phyloP scores from a whole-genome alignment of 2,888 invertebrate species.

The Dasypogon diadema region DNA sequence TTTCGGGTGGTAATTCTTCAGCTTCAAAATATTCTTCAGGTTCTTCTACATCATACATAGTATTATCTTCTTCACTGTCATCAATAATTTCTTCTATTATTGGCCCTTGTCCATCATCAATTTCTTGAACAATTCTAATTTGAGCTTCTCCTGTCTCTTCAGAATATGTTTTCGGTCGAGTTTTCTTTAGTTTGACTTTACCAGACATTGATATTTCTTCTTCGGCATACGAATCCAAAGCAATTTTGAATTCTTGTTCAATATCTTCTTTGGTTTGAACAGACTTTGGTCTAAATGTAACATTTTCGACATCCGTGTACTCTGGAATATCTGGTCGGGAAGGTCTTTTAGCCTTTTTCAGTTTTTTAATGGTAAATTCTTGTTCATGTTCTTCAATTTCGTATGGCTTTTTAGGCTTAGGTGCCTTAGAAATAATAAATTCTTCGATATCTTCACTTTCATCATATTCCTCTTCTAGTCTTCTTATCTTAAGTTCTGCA shows the following conservation, averaged over 20 bases:
- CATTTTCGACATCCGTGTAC: slow-evolving; percentile 80
- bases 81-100: slow-evolving; percentile 75
- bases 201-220: slow-evolving; percentile 90
- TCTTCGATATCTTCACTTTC: slow-evolving; percentile 65
- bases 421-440: slow-evolving; percentile 70
- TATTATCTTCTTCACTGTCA: slow-evolving; percentile 71
- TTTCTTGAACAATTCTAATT: slow-evolving; percentile 75
- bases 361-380: slow-evolving; percentile 80
- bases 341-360: slow-evolving; percentile 76
- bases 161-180: slow-evolving; percentile 78
- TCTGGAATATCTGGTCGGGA: slow-evolving; percentile 77
- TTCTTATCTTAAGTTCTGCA: slow-evolving; percentile 52
- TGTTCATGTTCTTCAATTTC: slow-evolving; percentile 72
- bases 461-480: slow-evolving; percentile 57
- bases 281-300: slow-evolving; percentile 81
- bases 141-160: slow-evolving; percentile 85
- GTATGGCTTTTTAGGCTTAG: slow-evolving; percentile 64
- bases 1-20: slow-evolving; percentile 70
- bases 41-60: slow-evolving; percentile 71
- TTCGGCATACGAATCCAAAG: slow-evolving; percentile 86
- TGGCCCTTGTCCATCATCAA: slow-evolving; percentile 72
- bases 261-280: slow-evolving; percentile 87
- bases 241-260: slow-evolving; percentile 90
- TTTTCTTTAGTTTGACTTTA: slow-evolving; percentile 83
- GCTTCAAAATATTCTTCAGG: slow-evolving; percentile 72